A percentile compares a stretch with the other conserved stretches of the same genome.
phyloP scores from a whole-genome alignment of 1,140 invertebrate genomes.

The Aleiodes sp. region DNA sequence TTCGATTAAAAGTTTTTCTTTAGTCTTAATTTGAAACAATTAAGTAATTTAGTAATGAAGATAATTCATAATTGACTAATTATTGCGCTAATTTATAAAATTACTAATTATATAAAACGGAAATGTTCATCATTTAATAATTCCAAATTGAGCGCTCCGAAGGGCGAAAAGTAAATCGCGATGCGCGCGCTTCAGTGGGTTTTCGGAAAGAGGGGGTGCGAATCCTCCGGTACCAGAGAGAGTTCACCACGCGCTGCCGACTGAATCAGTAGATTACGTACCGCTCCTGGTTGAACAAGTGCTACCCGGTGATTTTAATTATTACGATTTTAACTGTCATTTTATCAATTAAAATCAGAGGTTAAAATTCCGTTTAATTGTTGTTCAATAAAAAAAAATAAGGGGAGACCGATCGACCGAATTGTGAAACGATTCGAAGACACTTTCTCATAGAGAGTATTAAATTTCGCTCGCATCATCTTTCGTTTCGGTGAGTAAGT shows the following conservation, averaged over 20 bases:
- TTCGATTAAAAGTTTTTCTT: no score
- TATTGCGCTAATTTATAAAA: no score
- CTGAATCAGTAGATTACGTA: conserved; percentile 3
- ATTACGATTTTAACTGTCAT: no score
- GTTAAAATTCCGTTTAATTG: no score
- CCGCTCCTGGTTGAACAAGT: conserved; percentile 1
- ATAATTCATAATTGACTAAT: no score
- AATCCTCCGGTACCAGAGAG: background rate
- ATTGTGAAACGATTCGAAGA: background rate
- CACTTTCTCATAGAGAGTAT: background rate
- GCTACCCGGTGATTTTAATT: no score
- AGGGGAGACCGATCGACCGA: background rate
- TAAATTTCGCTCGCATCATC: background rate
- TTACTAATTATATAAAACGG: no score
- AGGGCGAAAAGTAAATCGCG: background rate
- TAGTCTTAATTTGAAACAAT: no score
- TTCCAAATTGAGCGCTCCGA: background rate
- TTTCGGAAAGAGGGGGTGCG: background rate
- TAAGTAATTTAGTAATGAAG: no score
- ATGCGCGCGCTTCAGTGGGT: background rate
- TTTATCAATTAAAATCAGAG: no score
- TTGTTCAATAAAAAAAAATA: no score
- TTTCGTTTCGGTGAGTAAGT: conserved; percentile 3
- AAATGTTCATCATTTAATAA: background rate
- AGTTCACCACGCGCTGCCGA: background rate